Evolutionary conservation across 2,888 invertebrate species (phyloP).

Genomic region (Actias luna): DNA sequence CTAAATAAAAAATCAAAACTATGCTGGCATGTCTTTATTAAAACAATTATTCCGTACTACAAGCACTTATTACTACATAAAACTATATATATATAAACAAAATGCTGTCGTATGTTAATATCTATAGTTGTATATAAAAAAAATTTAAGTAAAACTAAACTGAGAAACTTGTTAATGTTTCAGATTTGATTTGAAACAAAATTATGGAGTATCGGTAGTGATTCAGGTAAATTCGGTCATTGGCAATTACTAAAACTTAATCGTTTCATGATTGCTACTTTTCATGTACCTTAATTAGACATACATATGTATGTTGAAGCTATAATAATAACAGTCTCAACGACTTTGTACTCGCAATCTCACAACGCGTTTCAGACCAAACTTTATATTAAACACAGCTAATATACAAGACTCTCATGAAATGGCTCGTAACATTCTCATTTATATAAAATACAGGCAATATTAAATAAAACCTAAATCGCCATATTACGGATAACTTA

Average conservation of each 20-base stretch:
- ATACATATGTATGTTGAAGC: no score
- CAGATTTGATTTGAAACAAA: neutral
- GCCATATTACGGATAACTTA: conserved; percentile 10
- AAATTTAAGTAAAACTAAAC: neutral
- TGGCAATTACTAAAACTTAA: neutral
- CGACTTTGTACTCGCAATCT: neutral
- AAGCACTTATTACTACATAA: conserved; percentile 39
- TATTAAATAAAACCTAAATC: conserved; percentile 4
- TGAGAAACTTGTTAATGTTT: neutral
- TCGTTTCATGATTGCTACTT: neutral
- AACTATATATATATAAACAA: conserved; percentile 47
- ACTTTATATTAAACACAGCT: neutral
- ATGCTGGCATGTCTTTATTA: conserved; percentile 57
- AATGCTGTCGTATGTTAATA: conserved; percentile 7
- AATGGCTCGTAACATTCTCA: neutral
- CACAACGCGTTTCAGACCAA: neutral
- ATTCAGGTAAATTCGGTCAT: neutral
- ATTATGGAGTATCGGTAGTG: neutral
- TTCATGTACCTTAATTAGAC: no score
- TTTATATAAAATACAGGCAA: conserved; percentile 1
- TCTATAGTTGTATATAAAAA: neutral
- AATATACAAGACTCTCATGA: neutral
- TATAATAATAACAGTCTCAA: no score
- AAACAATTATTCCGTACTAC: conserved; percentile 55
- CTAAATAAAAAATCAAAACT: conserved; percentile 24